phyloP scores from a whole-genome alignment of 2,888 invertebrate species.

The Matsumyia berberina region DNA sequence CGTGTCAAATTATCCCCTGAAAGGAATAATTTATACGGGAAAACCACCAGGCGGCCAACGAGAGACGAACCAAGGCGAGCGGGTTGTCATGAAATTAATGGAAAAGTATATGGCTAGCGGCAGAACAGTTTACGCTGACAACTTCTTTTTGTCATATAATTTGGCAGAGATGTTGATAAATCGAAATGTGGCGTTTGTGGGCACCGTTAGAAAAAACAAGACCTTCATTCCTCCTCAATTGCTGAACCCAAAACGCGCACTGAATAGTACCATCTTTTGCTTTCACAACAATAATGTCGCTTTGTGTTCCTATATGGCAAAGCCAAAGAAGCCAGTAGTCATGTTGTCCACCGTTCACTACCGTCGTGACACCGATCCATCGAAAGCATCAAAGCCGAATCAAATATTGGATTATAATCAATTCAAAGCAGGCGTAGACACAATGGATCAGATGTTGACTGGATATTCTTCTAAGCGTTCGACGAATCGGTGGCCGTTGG shows the following conservation, averaged over 20 bases:
- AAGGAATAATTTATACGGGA: no score
- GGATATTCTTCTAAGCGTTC: slow-evolving; percentile 11
- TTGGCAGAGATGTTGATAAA: slow-evolving; percentile 42
- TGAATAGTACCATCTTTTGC: slow-evolving; percentile 35
- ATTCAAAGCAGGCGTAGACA: slow-evolving; percentile 17
- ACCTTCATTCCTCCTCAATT: no score
- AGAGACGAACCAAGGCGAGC: no score
- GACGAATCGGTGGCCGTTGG: slow-evolving; percentile 2
- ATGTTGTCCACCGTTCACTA: slow-evolving; percentile 36
- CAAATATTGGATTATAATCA: slow-evolving; percentile 21
- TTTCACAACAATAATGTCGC: no score
- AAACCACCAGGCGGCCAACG: no score
- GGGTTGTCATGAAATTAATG: slow-evolving; percentile 48
- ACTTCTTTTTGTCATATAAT: slow-evolving; percentile 42
- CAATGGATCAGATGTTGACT: slow-evolving; percentile 17
- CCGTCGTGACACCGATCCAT: slow-evolving; percentile 21
- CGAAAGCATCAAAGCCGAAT: slow-evolving; percentile 20
- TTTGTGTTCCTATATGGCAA: slow-evolving; percentile 41
- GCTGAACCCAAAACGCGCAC: no score
- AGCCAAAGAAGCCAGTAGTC: slow-evolving; percentile 20
- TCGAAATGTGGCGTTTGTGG: slow-evolving; percentile 15
- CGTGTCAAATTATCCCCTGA: slow-evolving; percentile 77
- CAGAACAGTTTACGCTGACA: slow-evolving; percentile 46
- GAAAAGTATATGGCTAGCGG: slow-evolving; percentile 40
- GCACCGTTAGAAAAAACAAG: no score